These are phyloP conservation scores for Chrysaora quinquecirrha DNA, from an alignment of 30 jellyfish, hydroid and myxozoan species.

Conservation along the genomic window DNA sequence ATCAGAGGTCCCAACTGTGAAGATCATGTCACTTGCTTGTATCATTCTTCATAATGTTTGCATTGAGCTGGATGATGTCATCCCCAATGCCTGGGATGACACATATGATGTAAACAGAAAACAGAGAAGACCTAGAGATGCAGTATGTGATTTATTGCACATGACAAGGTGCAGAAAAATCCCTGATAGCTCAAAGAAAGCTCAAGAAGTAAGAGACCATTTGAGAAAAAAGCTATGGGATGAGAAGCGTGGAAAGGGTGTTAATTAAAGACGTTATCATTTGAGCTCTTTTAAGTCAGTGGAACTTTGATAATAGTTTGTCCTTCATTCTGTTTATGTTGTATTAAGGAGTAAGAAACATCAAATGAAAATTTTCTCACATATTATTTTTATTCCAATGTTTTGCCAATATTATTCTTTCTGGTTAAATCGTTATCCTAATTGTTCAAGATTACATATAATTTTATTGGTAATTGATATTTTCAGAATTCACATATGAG, in stretches of 20 bases:
- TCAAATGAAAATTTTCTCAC: neutral
- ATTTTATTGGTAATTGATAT: slow-evolving; percentile 7
- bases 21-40: slow-evolving; percentile 56
- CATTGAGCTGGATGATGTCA: slow-evolving; percentile 22
- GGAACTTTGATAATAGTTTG: neutral
- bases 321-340: neutral
- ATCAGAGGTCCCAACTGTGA: slow-evolving; percentile 14
- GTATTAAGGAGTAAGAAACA: slow-evolving; percentile 13
- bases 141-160: slow-evolving; percentile 30
- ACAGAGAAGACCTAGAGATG: slow-evolving; percentile 19
- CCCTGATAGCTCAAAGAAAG: slow-evolving; percentile 30
- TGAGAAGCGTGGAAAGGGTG: slow-evolving; percentile 36
- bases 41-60: slow-evolving; percentile 64
- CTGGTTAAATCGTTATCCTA: slow-evolving; percentile 3
- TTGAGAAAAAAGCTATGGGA: slow-evolving; percentile 33
- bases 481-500: slow-evolving; percentile 5
- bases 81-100: slow-evolving; percentile 27
- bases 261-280: slow-evolving; percentile 9
- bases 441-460: no score
- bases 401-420: neutral
- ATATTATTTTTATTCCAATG: neutral
- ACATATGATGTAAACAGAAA: slow-evolving; percentile 11
- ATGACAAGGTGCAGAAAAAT: slow-evolving; percentile 34
- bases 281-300: slow-evolving; percentile 2
- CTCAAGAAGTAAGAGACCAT: slow-evolving; percentile 33